A percentile compares a stretch with the other conserved stretches of the same genome.
Conservation (phyloP, 2,113 vertebrate genomes). For the Mobula hypostoma region DNA sequence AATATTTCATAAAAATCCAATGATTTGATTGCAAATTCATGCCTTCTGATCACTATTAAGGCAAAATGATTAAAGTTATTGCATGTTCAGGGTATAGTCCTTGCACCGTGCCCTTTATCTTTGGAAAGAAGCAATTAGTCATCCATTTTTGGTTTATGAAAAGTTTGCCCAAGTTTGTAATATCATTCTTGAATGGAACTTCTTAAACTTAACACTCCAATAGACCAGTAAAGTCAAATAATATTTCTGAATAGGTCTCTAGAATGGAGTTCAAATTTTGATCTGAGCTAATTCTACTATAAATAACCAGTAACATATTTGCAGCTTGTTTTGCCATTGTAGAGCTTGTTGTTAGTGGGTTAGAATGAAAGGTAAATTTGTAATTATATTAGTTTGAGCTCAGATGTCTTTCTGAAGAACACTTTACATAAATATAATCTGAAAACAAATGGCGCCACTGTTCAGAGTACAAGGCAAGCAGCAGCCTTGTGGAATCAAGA, state of each 20-base stretch:
- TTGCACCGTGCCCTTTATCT: not conserved
- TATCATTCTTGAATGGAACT: not conserved
- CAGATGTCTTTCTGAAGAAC: not conserved
- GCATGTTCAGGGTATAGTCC: not conserved
- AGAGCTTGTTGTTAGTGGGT: not conserved
- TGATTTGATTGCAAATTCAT: not conserved
- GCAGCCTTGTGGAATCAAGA: not conserved
- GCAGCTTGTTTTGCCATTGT: not conserved
- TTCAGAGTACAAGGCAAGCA: not conserved
- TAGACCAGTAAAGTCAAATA: not conserved
- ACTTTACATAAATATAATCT: not conserved
- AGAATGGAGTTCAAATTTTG: not conserved
- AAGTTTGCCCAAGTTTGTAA: not conserved
- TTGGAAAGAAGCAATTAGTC: not conserved
- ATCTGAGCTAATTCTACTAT: not conserved
- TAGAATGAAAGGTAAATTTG: not conserved
- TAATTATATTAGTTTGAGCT: not conserved
- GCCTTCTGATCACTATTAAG: not conserved
- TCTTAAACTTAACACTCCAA: not conserved
- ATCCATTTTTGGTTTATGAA: not conserved
- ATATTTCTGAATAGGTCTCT: not conserved
- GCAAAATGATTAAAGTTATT: not conserved
- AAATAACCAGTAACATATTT: not conserved
- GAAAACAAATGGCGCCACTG: not conserved
- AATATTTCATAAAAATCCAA: not conserved